phyloP scores from a whole-genome alignment of 2,888 invertebrate genomes.

The Lepidocyrtinus sp. region DNA sequence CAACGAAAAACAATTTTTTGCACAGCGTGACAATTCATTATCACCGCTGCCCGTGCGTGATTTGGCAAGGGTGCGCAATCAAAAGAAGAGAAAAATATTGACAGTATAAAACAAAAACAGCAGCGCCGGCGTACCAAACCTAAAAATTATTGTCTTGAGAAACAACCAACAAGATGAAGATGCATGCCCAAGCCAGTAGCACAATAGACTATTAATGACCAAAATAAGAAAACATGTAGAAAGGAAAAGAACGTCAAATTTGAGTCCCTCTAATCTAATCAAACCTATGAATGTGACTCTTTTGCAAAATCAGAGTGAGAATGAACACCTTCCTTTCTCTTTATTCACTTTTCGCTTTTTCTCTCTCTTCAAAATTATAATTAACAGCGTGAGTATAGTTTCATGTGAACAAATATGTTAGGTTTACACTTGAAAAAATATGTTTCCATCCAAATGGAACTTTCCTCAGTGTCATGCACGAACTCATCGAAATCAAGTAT shows the following conservation, averaged over 20 bases:
- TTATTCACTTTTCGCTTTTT: no score
- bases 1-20: constrained; percentile 19
- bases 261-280: constrained; percentile 28
- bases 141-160: background rate
- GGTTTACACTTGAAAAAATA: no score
- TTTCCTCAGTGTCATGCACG: constrained; percentile 13
- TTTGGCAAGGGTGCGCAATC: constrained; percentile 40
- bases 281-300: constrained; percentile 20
- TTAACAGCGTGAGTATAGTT: constrained; percentile 55
- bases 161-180: constrained; percentile 8
- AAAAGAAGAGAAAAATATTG: background rate
- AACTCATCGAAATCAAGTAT: no score
- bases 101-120: constrained; percentile 6
- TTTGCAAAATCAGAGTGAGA: constrained; percentile 26
- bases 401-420: constrained; percentile 36
- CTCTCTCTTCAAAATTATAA: constrained; percentile 28
- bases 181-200: background rate
- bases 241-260: background rate
- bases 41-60: constrained; percentile 32
- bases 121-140: background rate
- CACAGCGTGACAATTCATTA: constrained; percentile 53
- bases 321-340: no score
- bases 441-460: no score
- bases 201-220: constrained; percentile 10
- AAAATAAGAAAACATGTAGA: background rate